phyloP scores from a whole-genome alignment of 2,797 vertebrate species.

The Crocidura indochinensis region DNA sequence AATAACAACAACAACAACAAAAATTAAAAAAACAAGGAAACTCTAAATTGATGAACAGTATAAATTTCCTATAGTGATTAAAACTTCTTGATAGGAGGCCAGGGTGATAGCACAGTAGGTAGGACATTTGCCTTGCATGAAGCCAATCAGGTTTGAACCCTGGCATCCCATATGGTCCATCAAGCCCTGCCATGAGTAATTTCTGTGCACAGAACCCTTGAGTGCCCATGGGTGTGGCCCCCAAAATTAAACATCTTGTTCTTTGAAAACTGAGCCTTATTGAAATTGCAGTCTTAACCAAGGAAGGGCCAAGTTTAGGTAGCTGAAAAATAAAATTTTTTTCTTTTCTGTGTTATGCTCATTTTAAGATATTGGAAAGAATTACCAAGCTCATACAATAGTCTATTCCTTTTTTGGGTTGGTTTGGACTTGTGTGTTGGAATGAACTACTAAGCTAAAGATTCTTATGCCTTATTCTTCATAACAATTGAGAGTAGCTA shows the following conservation, averaged over 20 bases:
- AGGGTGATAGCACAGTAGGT: too few species aligned
- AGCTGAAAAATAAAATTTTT: conserved; percentile 39
- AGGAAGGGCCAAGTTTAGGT: not conserved
- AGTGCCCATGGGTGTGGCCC: too few species aligned
- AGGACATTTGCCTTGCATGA: too few species aligned
- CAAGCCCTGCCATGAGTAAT: too few species aligned
- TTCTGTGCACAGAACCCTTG: too few species aligned
- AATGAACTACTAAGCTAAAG: conserved; percentile 39
- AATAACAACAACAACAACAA: too few species aligned
- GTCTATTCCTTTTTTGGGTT: conserved; percentile 12
- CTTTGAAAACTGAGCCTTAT: not conserved
- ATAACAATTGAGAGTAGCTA: conserved; percentile 52
- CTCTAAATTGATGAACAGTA: conserved; percentile 11
- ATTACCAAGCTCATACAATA: not conserved
- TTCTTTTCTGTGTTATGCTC: conserved; percentile 23
- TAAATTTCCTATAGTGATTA: conserved; percentile 20
- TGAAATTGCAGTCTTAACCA: not conserved
- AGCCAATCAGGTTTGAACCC: too few species aligned
- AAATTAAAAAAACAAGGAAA: not conserved
- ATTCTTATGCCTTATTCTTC: conserved; percentile 14
- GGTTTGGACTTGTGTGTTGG: not conserved
- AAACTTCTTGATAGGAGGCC: not conserved
- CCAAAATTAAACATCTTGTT: not conserved
- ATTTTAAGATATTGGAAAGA: conserved; percentile 1
- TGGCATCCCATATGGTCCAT: too few species aligned